Evolutionary conservation across 1,140 invertebrate species (phyloP).

Genomic region (Scaptodrosophila lebanonensis): DNA sequence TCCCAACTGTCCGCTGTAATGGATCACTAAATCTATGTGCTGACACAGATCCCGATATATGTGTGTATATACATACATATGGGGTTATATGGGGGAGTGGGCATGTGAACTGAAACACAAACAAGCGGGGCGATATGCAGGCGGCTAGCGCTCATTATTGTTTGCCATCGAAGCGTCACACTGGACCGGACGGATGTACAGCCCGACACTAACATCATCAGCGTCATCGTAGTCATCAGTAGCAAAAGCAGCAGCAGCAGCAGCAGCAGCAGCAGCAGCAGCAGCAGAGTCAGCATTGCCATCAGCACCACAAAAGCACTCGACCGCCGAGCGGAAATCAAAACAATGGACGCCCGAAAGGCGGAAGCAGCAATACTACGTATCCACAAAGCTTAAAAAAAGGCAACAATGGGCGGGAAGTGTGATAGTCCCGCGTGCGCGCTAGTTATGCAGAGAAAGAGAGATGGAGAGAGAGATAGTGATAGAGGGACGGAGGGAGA

Average conservation of each 20-base stretch:
- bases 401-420: slow-evolving; percentile 26
- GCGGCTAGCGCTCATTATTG: slow-evolving; percentile 56
- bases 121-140: slow-evolving; percentile 49
- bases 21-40: slow-evolving; percentile 46
- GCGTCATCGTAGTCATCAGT: slow-evolving; percentile 55
- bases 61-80: too few species aligned
- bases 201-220: slow-evolving; percentile 20
- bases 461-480: too few species aligned
- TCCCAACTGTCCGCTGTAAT: slow-evolving; percentile 40
- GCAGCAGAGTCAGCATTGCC: slow-evolving; percentile 1
- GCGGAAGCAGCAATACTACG: neutral
- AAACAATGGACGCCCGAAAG: slow-evolving; percentile 47
- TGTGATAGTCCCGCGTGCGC: slow-evolving; percentile 12
- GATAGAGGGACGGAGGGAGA: neutral
- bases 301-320: slow-evolving; percentile 21
- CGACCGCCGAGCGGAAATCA: slow-evolving; percentile 47
- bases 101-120: too few species aligned
- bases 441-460: too few species aligned
- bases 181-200: slow-evolving; percentile 9
- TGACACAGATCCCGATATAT: slow-evolving; percentile 32
- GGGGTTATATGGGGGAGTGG: slow-evolving; percentile 28
- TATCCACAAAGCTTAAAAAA: slow-evolving; percentile 8
- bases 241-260: slow-evolving; percentile 37
- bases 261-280: neutral
- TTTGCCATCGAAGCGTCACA: slow-evolving; percentile 53